Base-by-base conservation (phyloP, 2,113 vertebrate genomes). In the Semnornis frantzii region DNA sequence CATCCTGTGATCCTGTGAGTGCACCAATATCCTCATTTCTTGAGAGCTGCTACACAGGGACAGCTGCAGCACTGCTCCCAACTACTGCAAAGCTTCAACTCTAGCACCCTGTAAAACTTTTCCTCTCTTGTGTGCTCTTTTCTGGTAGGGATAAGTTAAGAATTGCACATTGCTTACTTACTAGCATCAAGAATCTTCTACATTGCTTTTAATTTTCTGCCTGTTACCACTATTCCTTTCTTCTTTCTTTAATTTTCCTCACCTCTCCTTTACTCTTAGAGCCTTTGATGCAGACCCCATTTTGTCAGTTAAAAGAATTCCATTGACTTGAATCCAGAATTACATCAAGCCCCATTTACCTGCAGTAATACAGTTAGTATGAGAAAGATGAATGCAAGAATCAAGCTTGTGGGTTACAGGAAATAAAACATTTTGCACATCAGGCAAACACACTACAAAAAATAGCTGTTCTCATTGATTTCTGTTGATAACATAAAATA, bases 221-320 rank as follows among this genome's bases (percentile, higher is more conserved):
- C 85, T 30, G 34, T 91, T 87, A 85, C 39, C 73, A 50, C 33
- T 58, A 62, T 62, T 89, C 12, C 8, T 91, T 89, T 72, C 60
- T 85, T 89, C 27, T 69, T 42, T 1, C 50, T 48, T 31, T 57
- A 15, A 15, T 44, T 44, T 44, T 15, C 42, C 42, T 54, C 27
- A 3, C 37, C 57, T 50, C 39, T 77, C 57, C 18, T 89, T 84
- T 72, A 54, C 73, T 87, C 59, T 87, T 77, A 62, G 33, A 50
- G 25, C 64, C 75, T 82, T 93, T 74, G 85, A 92, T 89, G 91
- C 82, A 94, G 82, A 71, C 81, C 30, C 74, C 76, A 90, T 89
- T 95, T 95, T 68, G 69, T 85, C 82, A 78, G 81, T 87, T 94
- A 89, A 93, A 96, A 93, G 87, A 54, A 69, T 93, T 92, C 64